phyloP scores from a whole-genome alignment of 2,888 invertebrate genomes.

The Thecocarcelia acutangulata region DNA sequence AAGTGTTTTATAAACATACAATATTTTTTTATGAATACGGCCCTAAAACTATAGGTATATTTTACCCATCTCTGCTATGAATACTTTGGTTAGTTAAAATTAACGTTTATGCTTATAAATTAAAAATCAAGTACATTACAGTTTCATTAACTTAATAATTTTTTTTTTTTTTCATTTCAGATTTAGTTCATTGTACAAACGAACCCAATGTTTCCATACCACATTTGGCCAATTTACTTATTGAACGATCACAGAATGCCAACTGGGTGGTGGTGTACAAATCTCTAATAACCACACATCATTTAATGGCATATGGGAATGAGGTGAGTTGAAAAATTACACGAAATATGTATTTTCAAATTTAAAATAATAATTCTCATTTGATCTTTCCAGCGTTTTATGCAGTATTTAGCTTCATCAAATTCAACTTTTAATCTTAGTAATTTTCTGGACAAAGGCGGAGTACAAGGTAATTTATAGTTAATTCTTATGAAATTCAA shows the following conservation, averaged over 20 bases:
- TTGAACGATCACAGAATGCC: constrained; percentile 98
- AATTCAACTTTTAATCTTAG: constrained; percentile 99
- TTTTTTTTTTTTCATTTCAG: constrained; percentile 84
- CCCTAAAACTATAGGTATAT: no score
- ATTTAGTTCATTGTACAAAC: constrained; percentile 99
- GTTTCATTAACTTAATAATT: neutral
- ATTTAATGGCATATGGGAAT: constrained; percentile 99
- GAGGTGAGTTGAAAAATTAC: constrained; percentile 86
- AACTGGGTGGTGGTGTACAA: constrained; percentile 99
- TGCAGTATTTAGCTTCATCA: constrained; percentile 99
- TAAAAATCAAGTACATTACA: no score
- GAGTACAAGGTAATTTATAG: constrained; percentile 93
- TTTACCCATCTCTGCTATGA: no score
- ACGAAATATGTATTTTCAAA: neutral
- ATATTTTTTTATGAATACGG: no score
- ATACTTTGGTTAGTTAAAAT: no score
- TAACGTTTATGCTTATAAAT: no score
- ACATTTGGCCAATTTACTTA: constrained; percentile 98
- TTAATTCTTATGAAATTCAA: neutral
- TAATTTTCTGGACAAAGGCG: constrained; percentile 98
- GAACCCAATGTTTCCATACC: constrained; percentile 99
- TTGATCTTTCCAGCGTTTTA: constrained; percentile 93
- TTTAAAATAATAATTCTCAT: constrained; percentile 1
- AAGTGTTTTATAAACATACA: no score
- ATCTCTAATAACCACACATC: constrained; percentile 98